These are phyloP conservation scores for Ammodytes marinus DNA, from an alignment of 2,113 vertebrate genomes.

Conservation along the genomic window DNA sequence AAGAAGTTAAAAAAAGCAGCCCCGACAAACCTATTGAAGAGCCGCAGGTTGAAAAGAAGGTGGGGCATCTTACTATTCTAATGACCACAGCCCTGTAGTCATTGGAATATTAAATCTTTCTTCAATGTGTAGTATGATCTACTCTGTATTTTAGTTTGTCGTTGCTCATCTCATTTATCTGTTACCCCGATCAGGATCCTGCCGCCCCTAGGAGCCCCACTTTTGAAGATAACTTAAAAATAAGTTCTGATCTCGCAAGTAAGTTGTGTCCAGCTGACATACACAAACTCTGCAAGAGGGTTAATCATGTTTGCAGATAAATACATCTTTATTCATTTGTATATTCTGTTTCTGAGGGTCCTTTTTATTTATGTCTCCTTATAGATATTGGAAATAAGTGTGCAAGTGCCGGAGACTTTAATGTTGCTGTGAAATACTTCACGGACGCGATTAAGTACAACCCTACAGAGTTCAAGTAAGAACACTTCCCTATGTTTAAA, in stretches of 20 bases:
- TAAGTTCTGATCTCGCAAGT: conserved; percentile 75
- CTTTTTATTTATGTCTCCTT: neutral
- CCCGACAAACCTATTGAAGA: conserved; percentile 10
- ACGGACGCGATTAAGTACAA: conserved; percentile 86
- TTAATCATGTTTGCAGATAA: neutral
- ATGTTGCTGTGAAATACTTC: conserved; percentile 82
- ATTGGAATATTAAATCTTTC: no score
- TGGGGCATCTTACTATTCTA: neutral
- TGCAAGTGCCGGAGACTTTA: conserved; percentile 78
- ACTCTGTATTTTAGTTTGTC: no score
- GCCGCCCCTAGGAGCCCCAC: neutral
- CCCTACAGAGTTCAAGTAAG: conserved; percentile 86
- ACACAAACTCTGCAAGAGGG: neutral
- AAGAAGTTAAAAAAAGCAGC: conserved; percentile 16
- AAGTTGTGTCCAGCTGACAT: conserved; percentile 14
- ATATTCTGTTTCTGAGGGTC: neutral
- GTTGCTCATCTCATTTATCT: neutral
- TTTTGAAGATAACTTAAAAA: conserved; percentile 68
- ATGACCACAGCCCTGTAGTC: neutral
- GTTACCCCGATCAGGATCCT: conserved; percentile 41
- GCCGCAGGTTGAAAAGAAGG: conserved; percentile 40
- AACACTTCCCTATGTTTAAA: neutral
- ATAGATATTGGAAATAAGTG: conserved; percentile 81
- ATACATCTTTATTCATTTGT: neutral
- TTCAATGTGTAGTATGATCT: no score